Evolutionary conservation across 1,140 invertebrate species (phyloP), one percentile per base, ranked within the genome.

Genomic region (Pseudachorutes palmiensis): DNA sequence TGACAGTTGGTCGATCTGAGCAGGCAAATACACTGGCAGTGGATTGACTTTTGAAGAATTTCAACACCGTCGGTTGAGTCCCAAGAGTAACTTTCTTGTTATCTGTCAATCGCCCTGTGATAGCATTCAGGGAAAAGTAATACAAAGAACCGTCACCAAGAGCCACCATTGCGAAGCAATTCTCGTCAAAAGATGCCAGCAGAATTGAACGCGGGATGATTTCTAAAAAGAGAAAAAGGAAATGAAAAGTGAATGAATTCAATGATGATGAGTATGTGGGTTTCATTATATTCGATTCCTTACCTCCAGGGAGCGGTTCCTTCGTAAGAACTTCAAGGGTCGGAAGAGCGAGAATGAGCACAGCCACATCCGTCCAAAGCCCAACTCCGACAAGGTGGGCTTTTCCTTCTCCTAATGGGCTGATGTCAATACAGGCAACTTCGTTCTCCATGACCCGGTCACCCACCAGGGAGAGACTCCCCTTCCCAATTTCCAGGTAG

Each of bases 11-110:
- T 59, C 96, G 84, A 79, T 99, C 96, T 0, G 94, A 97, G 77
- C 97, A 99, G 14, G 95, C 97, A 81, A 99, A 99, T 2, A 99
- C 94, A 81, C 98, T 98, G 19, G 90, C 94, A 0, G 93, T 95
- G 9, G 91, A 90, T 55, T 93, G 81, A 2, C 94, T 95, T 70
- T 87, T 84, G 76, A 99, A 99, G 22, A 91, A 94, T 71, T 88
- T 83, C 64, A 99, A 80, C 48, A 94, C 89, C 1, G 94, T 98
- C 2, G 97, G 96, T 78, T 98, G 95, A 0, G 96, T 99, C 32
- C 96, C 97, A 2, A 99, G 81, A 0, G 94, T 74, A 69, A 82
- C 91, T 76, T 90, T 90, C 76, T 95, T 95, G 75, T 88, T 90
- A 69, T 94, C 91, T 1, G 83, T 82, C 2, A 95, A 78, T 9